A percentile compares a stretch with the other conserved stretches of the same genome.
These are phyloP conservation scores for Psammodynastes pulverulentus DNA, from an alignment of 2,113 vertebrate species.

Conservation along the genomic window DNA sequence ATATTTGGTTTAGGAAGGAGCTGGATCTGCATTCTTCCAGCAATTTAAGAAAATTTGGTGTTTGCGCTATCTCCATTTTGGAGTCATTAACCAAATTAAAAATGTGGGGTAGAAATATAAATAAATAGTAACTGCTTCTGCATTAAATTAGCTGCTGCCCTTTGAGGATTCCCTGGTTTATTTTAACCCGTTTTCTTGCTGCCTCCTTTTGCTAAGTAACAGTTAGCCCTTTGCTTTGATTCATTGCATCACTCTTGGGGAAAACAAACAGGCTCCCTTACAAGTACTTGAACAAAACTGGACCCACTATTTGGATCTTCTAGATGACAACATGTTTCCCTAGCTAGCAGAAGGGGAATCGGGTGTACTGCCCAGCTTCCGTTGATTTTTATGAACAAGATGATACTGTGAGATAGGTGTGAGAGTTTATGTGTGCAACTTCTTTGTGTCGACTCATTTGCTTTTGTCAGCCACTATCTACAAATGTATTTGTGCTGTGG, in stretches of 20 bases:
- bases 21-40: neutral
- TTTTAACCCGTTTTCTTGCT: neutral
- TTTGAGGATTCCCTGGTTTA: neutral
- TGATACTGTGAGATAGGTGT: constrained; percentile 16
- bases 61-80: neutral
- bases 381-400: constrained; percentile 25
- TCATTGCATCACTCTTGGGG: neutral
- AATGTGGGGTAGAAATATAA: neutral
- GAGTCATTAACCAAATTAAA: neutral
- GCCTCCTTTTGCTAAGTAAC: neutral
- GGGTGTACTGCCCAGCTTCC: neutral
- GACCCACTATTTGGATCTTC: neutral
- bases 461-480: neutral
- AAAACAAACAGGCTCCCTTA: neutral
- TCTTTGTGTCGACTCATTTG: neutral
- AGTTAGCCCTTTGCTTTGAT: neutral
- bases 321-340: neutral
- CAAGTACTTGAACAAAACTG: neutral
- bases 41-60: neutral
- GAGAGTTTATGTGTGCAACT: constrained; percentile 11
- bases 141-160: neutral
- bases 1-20: neutral
- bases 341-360: neutral
- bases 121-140: neutral
- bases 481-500: neutral